phyloP scores from a whole-genome alignment of 2,113 vertebrate species.

The Nibea coibor region DNA sequence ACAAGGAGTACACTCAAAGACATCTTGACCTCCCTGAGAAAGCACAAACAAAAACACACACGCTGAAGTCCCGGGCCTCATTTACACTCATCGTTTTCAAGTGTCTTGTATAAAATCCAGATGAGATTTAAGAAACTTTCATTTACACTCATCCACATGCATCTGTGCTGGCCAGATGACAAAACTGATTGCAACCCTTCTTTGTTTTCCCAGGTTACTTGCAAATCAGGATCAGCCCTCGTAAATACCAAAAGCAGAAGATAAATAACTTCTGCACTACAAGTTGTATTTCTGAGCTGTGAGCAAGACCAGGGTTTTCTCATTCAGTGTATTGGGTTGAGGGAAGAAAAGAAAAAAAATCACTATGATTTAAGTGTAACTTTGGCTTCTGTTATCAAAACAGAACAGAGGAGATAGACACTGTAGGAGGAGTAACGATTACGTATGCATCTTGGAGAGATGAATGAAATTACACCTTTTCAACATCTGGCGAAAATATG shows the following conservation, averaged over 20 bases:
- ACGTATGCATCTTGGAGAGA: not conserved
- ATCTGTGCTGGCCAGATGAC: too few species aligned
- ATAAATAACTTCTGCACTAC: too few species aligned
- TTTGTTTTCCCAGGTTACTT: not conserved
- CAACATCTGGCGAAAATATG: not conserved
- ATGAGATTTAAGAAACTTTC: not conserved
- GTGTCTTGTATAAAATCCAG: too few species aligned
- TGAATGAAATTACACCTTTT: not conserved
- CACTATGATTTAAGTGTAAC: too few species aligned
- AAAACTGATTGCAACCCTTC: too few species aligned
- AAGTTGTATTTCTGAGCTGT: too few species aligned
- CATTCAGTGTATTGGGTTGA: too few species aligned
- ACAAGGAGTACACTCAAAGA: not conserved
- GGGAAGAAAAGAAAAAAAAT: too few species aligned
- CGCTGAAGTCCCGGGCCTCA: too few species aligned
- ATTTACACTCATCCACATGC: not conserved
- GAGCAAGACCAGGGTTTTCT: too few species aligned
- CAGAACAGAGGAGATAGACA: not conserved
- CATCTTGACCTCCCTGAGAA: not conserved
- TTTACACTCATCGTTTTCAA: too few species aligned
- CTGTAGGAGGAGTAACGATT: not conserved
- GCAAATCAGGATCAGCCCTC: not conserved
- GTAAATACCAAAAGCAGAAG: not conserved
- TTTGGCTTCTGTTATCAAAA: too few species aligned
- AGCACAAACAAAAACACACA: not conserved